Evolutionary conservation across 2,113 vertebrate species (phyloP).

Genomic region (Macrotis lagotis): DNA sequence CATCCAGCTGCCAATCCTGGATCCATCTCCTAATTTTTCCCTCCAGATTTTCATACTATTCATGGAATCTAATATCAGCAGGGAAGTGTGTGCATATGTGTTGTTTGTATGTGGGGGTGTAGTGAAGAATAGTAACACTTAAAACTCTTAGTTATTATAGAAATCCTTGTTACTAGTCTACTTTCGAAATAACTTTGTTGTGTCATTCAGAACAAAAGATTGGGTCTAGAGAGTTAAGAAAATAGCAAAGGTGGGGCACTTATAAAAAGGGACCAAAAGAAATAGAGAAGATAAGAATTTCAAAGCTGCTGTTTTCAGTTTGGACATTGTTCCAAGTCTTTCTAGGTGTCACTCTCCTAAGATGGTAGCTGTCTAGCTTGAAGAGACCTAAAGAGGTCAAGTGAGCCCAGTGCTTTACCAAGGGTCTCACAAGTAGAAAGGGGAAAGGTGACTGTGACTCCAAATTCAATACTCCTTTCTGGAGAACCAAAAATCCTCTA

Average conservation of each 20-base stretch:
- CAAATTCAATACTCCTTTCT: not conserved
- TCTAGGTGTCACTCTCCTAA: not conserved
- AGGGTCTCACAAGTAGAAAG: not conserved
- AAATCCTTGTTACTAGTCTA: constrained; percentile 46
- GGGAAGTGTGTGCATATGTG: not conserved
- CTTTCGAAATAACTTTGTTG: constrained; percentile 72
- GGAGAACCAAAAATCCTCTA: not conserved
- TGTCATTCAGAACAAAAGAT: constrained; percentile 56
- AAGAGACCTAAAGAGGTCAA: not conserved
- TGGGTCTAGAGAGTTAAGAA: constrained; percentile 65
- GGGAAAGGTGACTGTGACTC: not conserved
- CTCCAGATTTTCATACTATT: constrained; percentile 47
- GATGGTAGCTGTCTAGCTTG: constrained; percentile 23
- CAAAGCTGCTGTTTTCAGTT: constrained; percentile 23
- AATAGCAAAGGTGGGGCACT: constrained; percentile 59
- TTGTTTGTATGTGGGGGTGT: constrained; percentile 16
- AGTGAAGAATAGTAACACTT: constrained; percentile 56
- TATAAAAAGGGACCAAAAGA: constrained; percentile 14
- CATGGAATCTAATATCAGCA: constrained; percentile 70
- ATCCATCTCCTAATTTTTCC: constrained; percentile 23
- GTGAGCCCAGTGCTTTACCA: not conserved
- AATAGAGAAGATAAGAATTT: constrained; percentile 41
- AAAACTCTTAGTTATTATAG: not conserved
- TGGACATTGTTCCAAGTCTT: constrained; percentile 35
- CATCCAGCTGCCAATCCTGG: not conserved